Evolutionary conservation across 2,797 vertebrate genomes (phyloP).

Genomic region (Sitta carolinensis): DNA sequence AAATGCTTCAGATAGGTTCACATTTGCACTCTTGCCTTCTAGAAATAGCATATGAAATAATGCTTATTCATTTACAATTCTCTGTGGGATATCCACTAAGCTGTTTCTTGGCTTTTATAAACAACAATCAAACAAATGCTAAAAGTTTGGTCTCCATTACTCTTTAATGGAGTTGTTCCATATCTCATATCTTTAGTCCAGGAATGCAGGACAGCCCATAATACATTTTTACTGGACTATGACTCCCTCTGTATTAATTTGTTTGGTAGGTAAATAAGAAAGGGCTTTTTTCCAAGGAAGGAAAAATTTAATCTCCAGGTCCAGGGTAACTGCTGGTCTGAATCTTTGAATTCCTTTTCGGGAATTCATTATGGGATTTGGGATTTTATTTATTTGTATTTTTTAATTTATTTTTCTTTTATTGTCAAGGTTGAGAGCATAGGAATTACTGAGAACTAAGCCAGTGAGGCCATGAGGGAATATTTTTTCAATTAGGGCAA

Average conservation of each 20-base stretch:
- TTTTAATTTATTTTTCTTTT: not conserved
- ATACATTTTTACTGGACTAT: not conserved
- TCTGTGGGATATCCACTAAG: not conserved
- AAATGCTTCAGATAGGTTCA: not conserved
- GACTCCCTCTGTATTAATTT: not conserved
- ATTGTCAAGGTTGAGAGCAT: rapidly evolving
- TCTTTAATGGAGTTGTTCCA: not conserved
- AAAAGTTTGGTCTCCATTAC: not conserved
- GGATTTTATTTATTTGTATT: not conserved
- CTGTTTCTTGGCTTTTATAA: not conserved
- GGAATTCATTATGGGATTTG: not conserved
- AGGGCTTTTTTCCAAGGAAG: not conserved
- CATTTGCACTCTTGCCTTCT: not conserved
- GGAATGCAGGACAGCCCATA: not conserved
- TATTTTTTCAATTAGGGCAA: not conserved
- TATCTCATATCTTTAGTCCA: not conserved
- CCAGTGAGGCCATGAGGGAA: not conserved
- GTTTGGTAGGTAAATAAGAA: conserved; percentile 18
- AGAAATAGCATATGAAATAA: not conserved
- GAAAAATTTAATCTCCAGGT: not conserved
- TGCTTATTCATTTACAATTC: not conserved
- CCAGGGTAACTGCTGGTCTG: not conserved
- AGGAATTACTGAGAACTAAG: not conserved
- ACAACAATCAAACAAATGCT: not conserved
- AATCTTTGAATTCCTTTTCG: not conserved